Percentiles rank a stretch among this genome's conserved stretches.
phyloP scores from a whole-genome alignment of 2,888 invertebrate species.

The Diarsia rubi region DNA sequence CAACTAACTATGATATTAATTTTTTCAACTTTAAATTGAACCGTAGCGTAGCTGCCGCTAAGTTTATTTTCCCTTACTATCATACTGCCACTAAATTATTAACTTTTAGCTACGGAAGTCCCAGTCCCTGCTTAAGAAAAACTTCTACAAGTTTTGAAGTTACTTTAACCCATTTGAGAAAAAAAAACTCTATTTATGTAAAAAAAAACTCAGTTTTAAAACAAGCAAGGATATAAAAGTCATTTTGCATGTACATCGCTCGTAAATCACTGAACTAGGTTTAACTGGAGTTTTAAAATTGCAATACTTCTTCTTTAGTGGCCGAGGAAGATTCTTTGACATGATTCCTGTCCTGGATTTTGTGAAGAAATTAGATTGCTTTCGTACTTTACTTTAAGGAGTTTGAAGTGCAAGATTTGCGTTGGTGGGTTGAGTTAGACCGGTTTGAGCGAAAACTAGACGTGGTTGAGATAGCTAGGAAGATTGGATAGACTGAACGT shows the following conservation, averaged over 20 bases:
- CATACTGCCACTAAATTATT: constrained; percentile 34
- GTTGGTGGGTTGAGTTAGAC: not conserved
- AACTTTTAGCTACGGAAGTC: constrained; percentile 45
- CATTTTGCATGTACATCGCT: constrained; percentile 48
- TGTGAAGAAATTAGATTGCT: constrained; percentile 16
- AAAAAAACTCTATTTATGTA: constrained; percentile 44
- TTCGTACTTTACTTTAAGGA: constrained; percentile 3
- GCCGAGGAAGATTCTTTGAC: constrained; percentile 21
- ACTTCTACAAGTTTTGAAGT: constrained; percentile 48
- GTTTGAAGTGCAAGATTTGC: not conserved
- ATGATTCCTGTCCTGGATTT: constrained; percentile 12
- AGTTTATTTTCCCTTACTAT: constrained; percentile 32
- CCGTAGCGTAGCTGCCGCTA: not conserved
- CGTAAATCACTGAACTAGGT: constrained; percentile 44
- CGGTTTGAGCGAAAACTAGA: not conserved
- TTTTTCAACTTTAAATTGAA: constrained; percentile 24
- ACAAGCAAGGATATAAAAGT: constrained; percentile 54
- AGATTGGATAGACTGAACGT: too few species aligned
- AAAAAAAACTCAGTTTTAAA: constrained; percentile 29
- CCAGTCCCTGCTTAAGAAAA: constrained; percentile 41
- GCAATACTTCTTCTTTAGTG: constrained; percentile 33
- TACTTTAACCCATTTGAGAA: constrained; percentile 29
- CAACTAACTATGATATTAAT: not conserved
- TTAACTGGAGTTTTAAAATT: constrained; percentile 55
- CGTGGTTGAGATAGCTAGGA: not conserved